Conservation (phyloP, 2,888 invertebrate genomes). For the Thumatha senex region DNA sequence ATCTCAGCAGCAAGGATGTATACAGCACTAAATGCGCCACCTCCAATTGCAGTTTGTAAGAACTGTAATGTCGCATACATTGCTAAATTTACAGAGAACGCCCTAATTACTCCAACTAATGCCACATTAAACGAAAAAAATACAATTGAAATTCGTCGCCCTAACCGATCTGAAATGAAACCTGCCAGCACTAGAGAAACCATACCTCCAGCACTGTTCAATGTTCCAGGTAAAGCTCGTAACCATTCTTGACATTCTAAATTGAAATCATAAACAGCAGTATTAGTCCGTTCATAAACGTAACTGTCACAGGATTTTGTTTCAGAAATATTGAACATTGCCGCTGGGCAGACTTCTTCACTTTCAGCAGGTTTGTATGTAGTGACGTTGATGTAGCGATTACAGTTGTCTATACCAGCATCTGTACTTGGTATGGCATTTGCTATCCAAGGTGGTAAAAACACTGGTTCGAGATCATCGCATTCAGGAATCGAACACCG, state of each 20-base stretch:
- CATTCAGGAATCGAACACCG: conserved; percentile 65
- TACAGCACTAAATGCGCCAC: conserved; percentile 70
- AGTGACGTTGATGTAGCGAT: conserved; percentile 51
- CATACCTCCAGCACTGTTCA: conserved; percentile 88
- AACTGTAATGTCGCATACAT: conserved; percentile 72
- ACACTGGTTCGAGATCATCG: conserved; percentile 55
- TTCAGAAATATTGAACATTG: conserved; percentile 56
- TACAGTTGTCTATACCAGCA: conserved; percentile 65
- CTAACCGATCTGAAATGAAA: conserved; percentile 85
- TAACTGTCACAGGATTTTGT: conserved; percentile 61
- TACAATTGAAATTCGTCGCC: conserved; percentile 65
- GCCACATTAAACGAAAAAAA: conserved; percentile 70
- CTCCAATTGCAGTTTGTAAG: conserved; percentile 69
- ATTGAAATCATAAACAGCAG: conserved; percentile 69
- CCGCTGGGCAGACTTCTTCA: conserved; percentile 49
- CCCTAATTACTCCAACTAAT: conserved; percentile 60
- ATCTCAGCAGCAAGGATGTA: conserved; percentile 87
- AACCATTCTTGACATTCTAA: conserved; percentile 86
- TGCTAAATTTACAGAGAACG: conserved; percentile 71
- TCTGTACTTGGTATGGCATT: conserved; percentile 59
- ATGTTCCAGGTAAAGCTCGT: conserved; percentile 88
- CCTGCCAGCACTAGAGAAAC: conserved; percentile 87
- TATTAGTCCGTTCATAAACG: conserved; percentile 64
- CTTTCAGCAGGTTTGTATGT: conserved; percentile 31
- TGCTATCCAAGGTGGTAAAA: conserved; percentile 60